Base-by-base conservation (phyloP, 2,113 vertebrate genomes). In the Damaliscus lunatus region DNA sequence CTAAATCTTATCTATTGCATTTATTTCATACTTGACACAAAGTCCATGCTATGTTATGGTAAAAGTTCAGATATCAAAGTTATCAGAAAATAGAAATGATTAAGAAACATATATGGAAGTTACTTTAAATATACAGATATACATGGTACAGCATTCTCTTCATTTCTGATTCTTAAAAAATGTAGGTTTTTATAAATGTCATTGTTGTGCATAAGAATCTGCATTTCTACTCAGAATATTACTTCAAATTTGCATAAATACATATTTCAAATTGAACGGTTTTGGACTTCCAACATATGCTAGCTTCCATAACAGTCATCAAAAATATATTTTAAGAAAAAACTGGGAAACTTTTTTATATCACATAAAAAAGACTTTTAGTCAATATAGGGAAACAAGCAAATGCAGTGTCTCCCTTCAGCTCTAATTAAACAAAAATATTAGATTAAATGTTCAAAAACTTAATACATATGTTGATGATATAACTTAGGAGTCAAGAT, bases 241-340 rank as follows among this genome's bases (percentile, higher is more conserved):
- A 97, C 80, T 98, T 97, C 5, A 94, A 60, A 96, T 97, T 91
- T 97, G 55, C 85, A 97, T 95, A 96, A 95, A 86, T 93, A 57
- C 78, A 92, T 92, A 96, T 90, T 92, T 25, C 88, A 98, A 96
- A 60, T 77, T 21, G 96, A 57, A 5, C 3, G 78, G 46, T 19
- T 96, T 96, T 53, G 83, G 31, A 94, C 82, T 97, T 93, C 91
- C 93, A 98, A 94, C 87, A 98, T 97, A 92, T 98, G 96, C 33
- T 96, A 93, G 25, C 46, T 97, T 94, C 71, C 40, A 85, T 88
- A 91, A 60, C 16, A 97, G 95, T 93, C 5, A 89, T 67, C 31
- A 92, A 92, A 97, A 95, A 17, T 31, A 62, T 94, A 93, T 96
- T 98, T 97, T 94, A 95, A 96, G 82, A 96, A 97, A 91, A 46